Conservation (phyloP, 2,888 invertebrate genomes). For the Drepanosiphum platanoidis region DNA sequence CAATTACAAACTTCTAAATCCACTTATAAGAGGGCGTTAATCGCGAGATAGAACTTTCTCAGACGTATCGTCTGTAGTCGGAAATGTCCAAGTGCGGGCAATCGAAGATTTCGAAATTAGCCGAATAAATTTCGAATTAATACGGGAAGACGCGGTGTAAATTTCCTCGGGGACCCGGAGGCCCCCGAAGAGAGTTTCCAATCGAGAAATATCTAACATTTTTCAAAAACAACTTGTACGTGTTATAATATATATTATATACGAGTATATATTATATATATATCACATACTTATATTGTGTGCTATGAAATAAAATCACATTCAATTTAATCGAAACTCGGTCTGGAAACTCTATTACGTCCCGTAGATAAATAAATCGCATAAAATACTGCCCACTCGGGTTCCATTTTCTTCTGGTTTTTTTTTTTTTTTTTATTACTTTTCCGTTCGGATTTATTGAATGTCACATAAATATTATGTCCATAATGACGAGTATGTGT, state of each 20-base stretch:
- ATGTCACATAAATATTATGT: neutral
- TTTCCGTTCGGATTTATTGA: neutral
- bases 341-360: neutral
- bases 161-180: neutral
- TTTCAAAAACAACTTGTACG: neutral
- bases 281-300: too few relatives aligned
- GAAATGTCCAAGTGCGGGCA: neutral
- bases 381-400: neutral
- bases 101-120: slow-evolving; percentile 7
- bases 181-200: neutral
- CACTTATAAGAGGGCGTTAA: neutral
- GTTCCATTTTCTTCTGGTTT: neutral
- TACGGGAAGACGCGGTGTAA: neutral
- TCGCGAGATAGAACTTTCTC: neutral
- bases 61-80: neutral
- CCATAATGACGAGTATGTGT: neutral
- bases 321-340: neutral
- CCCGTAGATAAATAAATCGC: neutral
- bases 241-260: too few relatives aligned
- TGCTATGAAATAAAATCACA: neutral
- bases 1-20: neutral
- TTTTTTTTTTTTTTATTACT: neutral
- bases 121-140: neutral
- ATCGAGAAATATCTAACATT: neutral
- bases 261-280: too few relatives aligned